Percentiles rank a stretch among this genome's conserved stretches.
Evolutionary conservation across 2,888 invertebrate genomes (phyloP).

Genomic region (Agriotes lineatus): DNA sequence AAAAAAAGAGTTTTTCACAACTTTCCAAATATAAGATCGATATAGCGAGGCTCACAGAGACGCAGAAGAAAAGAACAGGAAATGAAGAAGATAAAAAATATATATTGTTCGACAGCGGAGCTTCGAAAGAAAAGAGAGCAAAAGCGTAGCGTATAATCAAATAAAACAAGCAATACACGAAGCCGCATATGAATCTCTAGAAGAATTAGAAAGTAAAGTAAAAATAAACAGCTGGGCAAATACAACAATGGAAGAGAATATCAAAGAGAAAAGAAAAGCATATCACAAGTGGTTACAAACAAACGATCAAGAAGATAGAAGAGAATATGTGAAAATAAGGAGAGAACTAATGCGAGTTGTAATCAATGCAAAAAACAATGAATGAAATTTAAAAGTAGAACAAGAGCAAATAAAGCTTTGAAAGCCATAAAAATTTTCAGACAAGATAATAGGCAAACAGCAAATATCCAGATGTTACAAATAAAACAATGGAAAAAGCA

Average conservation of each 20-base stretch:
- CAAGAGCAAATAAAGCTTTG: too few species aligned
- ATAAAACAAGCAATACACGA: not conserved
- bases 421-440: too few species aligned
- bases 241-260: too few species aligned
- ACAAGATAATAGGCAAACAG: too few species aligned
- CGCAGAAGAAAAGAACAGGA: too few species aligned
- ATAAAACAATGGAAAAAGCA: not conserved
- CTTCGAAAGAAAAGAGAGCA: not conserved
- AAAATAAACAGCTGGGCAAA: not conserved
- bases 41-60: too few species aligned
- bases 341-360: not conserved
- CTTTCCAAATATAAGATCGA: not conserved
- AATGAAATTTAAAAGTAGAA: too few species aligned
- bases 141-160: not conserved
- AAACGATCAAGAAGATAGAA: not conserved
- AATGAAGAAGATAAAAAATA: not conserved
- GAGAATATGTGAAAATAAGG: not conserved
- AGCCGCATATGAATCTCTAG: not conserved
- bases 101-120: not conserved
- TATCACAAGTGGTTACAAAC: too few species aligned
- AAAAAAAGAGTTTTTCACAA: not conserved
- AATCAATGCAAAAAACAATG: not conserved
- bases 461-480: not conserved
- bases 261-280: not conserved
- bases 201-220: not conserved